These are phyloP conservation scores for Halcyon chelicuti DNA, from an alignment of 2,797 vertebrate species.

Conservation along the genomic window DNA sequence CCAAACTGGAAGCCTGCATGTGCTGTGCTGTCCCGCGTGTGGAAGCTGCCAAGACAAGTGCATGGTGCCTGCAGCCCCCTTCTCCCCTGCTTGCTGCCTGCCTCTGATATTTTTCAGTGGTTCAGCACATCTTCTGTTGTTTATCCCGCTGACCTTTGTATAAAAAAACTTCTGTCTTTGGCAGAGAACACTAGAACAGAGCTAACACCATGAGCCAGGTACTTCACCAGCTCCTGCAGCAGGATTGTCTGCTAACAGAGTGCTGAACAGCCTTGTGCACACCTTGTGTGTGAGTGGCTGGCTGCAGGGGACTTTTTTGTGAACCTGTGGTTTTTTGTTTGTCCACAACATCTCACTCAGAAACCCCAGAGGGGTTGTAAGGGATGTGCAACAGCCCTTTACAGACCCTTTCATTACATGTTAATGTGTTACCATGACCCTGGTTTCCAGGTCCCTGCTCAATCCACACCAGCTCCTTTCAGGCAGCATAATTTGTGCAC, in stretches of 20 bases:
- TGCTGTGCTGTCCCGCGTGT: not conserved
- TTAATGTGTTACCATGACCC: not conserved
- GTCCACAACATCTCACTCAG: not conserved
- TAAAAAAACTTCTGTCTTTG: not conserved
- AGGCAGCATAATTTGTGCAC: not conserved
- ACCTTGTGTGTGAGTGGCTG: not conserved
- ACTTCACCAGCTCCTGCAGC: not conserved
- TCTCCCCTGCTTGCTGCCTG: not conserved
- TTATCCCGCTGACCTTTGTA: not conserved
- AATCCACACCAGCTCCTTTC: not conserved
- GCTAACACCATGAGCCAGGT: not conserved
- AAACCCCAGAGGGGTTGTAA: not conserved
- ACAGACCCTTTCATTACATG: rapidly evolving
- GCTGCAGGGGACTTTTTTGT: not conserved
- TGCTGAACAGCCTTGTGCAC: not conserved
- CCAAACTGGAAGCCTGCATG: not conserved
- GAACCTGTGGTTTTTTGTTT: not conserved
- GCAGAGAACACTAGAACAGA: not conserved
- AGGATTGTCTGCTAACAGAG: not conserved
- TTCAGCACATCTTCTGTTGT: not conserved
- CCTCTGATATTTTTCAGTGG: not conserved
- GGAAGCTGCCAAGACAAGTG: not conserved
- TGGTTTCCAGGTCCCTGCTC: not conserved
- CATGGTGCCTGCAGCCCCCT: not conserved
- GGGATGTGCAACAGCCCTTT: not conserved